Percentiles rank a stretch among this genome's conserved stretches.
These are phyloP conservation scores for Rhyacophila evoluta DNA, from an alignment of 2,888 invertebrate species.

Conservation along the genomic window DNA sequence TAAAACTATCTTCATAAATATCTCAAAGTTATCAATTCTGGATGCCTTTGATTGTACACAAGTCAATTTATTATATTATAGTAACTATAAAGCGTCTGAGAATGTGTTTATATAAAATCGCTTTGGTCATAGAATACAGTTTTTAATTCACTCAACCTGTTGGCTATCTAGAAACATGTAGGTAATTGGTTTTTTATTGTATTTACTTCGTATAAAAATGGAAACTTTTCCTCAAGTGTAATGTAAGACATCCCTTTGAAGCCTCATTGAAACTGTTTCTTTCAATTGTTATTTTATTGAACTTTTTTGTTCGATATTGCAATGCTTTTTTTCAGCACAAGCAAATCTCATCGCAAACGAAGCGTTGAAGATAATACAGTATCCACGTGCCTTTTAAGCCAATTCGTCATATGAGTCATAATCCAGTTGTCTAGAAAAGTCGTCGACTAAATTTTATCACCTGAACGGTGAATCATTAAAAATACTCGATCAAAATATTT, in stretches of 20 bases:
- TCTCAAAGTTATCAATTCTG: too few relatives aligned
- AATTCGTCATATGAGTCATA: neutral
- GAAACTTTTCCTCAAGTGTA: neutral
- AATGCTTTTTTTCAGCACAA: neutral
- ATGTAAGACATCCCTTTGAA: neutral
- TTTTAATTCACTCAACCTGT: too few relatives aligned
- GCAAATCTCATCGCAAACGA: neutral
- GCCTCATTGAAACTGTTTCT: neutral
- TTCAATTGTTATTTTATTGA: neutral
- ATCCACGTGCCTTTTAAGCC: neutral
- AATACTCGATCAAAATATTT: constrained; percentile 6
- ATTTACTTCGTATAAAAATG: neutral
- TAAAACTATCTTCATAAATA: too few relatives aligned
- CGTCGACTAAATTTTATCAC: neutral
- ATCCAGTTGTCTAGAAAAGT: neutral
- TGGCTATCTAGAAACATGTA: too few relatives aligned
- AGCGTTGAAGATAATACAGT: neutral
- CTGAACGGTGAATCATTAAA: constrained; percentile 2
- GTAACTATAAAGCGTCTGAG: too few relatives aligned
- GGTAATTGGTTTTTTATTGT: too few relatives aligned
- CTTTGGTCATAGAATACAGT: too few relatives aligned
- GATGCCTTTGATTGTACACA: too few relatives aligned
- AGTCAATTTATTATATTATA: too few relatives aligned
- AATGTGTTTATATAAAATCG: too few relatives aligned
- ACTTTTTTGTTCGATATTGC: neutral